phyloP scores from a whole-genome alignment of 1,140 invertebrate genomes.

The Contarinia nasturtii region DNA sequence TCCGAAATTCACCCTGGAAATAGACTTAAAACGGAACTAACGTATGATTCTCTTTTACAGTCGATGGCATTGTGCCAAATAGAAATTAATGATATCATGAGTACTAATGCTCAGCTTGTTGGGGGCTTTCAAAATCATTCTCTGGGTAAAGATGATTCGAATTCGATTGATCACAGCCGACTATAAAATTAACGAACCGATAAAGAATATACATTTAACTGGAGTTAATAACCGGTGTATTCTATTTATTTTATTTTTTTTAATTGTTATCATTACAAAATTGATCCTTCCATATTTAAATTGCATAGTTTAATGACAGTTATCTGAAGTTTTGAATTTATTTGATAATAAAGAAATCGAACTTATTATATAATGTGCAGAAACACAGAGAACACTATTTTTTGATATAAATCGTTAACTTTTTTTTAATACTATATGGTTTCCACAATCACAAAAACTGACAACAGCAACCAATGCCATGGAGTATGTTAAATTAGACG shows the following conservation, averaged over 20 bases:
- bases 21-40: not conserved
- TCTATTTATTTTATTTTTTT: not conserved
- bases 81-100: slow-evolving; percentile 14
- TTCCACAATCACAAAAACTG: no score
- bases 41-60: slow-evolving; percentile 3
- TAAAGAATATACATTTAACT: not conserved
- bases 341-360: no score
- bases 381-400: no score
- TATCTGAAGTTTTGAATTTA: no score
- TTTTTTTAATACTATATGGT: not conserved
- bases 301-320: no score
- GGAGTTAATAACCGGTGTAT: not conserved
- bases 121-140: slow-evolving; percentile 11
- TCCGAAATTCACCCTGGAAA: no score
- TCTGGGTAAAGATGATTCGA: slow-evolving; percentile 4
- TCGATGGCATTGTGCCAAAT: slow-evolving; percentile 15
- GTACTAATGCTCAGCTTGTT: slow-evolving; percentile 13
- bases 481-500: not conserved
- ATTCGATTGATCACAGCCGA: not conserved
- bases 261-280: no score
- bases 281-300: no score
- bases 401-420: not conserved
- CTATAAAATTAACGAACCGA: not conserved
- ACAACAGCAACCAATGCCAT: no score
- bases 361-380: no score